Conservation (phyloP, 2,888 invertebrate genomes). For the Tenthredo livida region DNA sequence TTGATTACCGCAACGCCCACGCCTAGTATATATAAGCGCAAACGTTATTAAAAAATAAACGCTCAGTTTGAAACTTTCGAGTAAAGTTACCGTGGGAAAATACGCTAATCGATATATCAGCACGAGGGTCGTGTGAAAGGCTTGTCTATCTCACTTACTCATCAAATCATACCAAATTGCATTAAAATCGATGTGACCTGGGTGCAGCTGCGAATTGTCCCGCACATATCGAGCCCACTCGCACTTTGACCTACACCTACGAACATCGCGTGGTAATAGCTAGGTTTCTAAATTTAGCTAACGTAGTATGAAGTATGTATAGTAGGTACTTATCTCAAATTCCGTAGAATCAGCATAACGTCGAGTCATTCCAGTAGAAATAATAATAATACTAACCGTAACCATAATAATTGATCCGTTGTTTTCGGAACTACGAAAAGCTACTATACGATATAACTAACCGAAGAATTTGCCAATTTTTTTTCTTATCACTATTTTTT, state of each 20-base stretch:
- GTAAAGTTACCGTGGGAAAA: constrained; percentile 1
- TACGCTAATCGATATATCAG: constrained; percentile 22
- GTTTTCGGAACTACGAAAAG: not conserved
- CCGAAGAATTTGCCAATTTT: not conserved
- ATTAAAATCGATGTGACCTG: constrained; percentile 34
- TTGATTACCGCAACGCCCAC: not conserved
- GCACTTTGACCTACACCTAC: constrained; percentile 29
- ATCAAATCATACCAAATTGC: constrained; percentile 23
- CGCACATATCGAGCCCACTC: not conserved
- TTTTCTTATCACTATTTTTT: not conserved
- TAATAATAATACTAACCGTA: not conserved
- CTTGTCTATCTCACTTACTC: constrained; percentile 16
- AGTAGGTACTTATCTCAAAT: not conserved
- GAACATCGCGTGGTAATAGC: constrained; percentile 7
- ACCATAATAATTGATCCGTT: not conserved
- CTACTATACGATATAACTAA: not conserved
- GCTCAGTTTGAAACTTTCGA: not conserved
- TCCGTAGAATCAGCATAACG: not conserved
- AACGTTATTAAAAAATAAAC: not conserved
- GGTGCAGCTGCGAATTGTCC: not conserved
- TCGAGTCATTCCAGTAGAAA: not conserved
- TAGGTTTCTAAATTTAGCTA: not conserved
- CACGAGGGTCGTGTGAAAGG: constrained; percentile 1
- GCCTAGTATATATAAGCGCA: not conserved
- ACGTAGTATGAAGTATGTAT: not conserved